Base-by-base conservation (phyloP, 2,888 invertebrate species). In the Gymnocheta viridis region DNA sequence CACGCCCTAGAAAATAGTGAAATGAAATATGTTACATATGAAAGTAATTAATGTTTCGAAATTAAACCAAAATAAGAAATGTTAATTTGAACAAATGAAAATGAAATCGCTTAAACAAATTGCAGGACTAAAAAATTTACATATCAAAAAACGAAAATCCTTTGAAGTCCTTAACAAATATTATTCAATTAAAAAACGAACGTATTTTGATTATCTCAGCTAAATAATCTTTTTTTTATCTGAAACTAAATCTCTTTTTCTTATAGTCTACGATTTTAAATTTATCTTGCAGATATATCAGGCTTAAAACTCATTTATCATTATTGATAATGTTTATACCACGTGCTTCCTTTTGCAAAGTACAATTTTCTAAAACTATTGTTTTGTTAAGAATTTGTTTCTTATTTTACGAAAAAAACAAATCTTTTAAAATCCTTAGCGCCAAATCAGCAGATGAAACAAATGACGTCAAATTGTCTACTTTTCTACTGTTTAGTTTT, bases 401-500 rank as follows among this genome's bases (percentile, higher is more conserved):
- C 72, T 60, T 76, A 60, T 27, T 41, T 51, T 27, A 6, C 2
- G 29, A 69, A 56, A 19, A 67, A 69, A 54, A 64, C 41, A 41
- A 1, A 56, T 35, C 51, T 51, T 58, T 44, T 24, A 32, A 79
- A 74, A 81, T 74, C 41, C 51, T 47, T 49, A 76, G 82, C 79
- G 74, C 82, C 82, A 70, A 80, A 77, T 56, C 44, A 77, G 81
- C 84, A 84, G 82, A 82, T 77, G 76, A 74, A 83, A 49, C 19
- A 72, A 77, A 81, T 73, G 73, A 81, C 84, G 81, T 81, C 84
- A 81, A 81, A 77, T 81, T 84, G 84, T 84, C 81, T 84, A 73
- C 54, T 51, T 73, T 67, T 60, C 51, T 74, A 44, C 60, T 54
- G 67, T 82, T 51, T 41, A 14, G 2, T 41, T 38, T 27, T 1